A percentile compares a stretch with the other conserved stretches of the same genome.
These are phyloP conservation scores for Phrynosoma platyrhinos DNA, from an alignment of 2,113 vertebrate species.

Conservation along the genomic window DNA sequence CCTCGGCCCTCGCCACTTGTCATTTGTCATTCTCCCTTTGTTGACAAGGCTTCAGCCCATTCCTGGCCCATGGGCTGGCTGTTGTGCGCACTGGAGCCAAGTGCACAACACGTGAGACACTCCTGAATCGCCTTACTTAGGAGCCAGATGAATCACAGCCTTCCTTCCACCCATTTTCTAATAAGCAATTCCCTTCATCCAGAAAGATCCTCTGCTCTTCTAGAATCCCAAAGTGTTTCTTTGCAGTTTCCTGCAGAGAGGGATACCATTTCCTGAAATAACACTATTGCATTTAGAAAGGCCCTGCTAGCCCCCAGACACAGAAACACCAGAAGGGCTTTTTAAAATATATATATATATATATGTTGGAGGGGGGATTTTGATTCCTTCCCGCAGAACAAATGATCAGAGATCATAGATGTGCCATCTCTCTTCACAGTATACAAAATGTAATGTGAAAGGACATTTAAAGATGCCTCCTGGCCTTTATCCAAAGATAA, in stretches of 20 bases:
- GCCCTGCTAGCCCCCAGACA: conserved; percentile 57
- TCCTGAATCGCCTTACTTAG: conserved; percentile 63
- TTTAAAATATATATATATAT: too few relatives aligned
- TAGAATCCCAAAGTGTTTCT: conserved; percentile 64
- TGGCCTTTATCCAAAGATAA: neutral
- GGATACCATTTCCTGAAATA: conserved; percentile 56
- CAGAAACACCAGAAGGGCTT: neutral
- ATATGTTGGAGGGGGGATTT: neutral
- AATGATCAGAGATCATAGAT: neutral
- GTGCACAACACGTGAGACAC: conserved; percentile 48
- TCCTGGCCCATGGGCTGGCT: conserved; percentile 56
- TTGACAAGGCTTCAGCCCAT: conserved; percentile 60
- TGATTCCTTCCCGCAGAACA: neutral
- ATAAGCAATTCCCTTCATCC: conserved; percentile 71
- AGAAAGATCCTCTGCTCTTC: conserved; percentile 64
- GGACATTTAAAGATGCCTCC: neutral
- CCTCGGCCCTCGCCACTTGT: conserved; percentile 3
- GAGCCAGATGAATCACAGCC: conserved; percentile 60
- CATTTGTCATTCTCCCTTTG: conserved; percentile 64
- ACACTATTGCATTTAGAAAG: neutral
- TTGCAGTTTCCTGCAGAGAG: conserved; percentile 71
- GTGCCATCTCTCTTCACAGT: neutral
- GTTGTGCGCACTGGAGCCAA: conserved; percentile 53
- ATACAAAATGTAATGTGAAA: neutral
- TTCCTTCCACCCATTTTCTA: conserved; percentile 67